These are phyloP conservation scores for Drosophila asahinai DNA, from an alignment of 1,140 invertebrate species.

Conservation along the genomic window DNA sequence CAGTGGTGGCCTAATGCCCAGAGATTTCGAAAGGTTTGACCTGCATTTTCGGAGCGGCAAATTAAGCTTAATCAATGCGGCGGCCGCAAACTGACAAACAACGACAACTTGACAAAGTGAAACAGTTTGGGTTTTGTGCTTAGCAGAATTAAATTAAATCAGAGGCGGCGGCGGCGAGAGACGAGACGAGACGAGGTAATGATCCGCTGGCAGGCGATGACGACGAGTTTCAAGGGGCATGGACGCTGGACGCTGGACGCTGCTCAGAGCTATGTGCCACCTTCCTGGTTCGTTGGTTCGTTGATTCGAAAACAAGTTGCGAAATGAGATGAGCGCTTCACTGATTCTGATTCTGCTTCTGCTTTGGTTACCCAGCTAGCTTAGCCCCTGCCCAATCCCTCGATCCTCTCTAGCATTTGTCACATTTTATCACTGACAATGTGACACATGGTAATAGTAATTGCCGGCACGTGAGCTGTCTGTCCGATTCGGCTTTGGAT, in stretches of 20 bases:
- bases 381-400: neutral
- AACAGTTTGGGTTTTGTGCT: constrained; percentile 53
- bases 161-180: constrained; percentile 5
- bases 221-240: neutral
- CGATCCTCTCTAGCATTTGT: constrained; percentile 4
- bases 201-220: constrained; percentile 22
- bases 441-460: constrained; percentile 53
- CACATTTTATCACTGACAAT: constrained; percentile 34
- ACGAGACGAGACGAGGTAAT: constrained; percentile 19
- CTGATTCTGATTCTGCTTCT: constrained; percentile 23
- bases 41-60: constrained; percentile 51
- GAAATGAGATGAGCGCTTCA: constrained; percentile 49
- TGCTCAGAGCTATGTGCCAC: constrained; percentile 22
- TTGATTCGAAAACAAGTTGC: constrained; percentile 56
- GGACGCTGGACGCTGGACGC: neutral
- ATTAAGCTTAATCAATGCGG: constrained; percentile 56
- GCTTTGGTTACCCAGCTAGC: constrained; percentile 21
- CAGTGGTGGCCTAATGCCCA: constrained; percentile 24
- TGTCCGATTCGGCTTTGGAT: neutral
- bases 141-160: constrained; percentile 59
- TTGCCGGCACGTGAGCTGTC: constrained; percentile 45
- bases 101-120: constrained; percentile 51
- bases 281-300: constrained; percentile 57
- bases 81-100: constrained; percentile 42
- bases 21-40: constrained; percentile 56